These are phyloP conservation scores for Sceliomorpha sp. DNA, from an alignment of 2,888 invertebrate species.

Conservation along the genomic window DNA sequence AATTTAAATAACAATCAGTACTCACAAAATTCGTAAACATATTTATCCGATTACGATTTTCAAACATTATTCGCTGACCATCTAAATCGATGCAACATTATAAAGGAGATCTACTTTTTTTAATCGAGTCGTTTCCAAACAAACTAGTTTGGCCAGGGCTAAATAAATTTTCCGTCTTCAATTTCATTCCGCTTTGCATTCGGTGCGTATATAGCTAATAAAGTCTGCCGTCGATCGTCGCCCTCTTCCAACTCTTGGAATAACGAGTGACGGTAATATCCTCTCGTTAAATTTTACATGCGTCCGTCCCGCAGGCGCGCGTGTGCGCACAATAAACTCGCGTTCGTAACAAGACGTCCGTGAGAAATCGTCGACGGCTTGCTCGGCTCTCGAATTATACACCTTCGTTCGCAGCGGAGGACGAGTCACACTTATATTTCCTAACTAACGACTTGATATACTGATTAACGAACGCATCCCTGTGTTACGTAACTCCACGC, in stretches of 20 bases:
- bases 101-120: no score
- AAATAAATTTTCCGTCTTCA: conserved; percentile 1
- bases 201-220: conserved; percentile 11
- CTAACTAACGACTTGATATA: no score
- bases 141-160: no score
- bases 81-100: no score
- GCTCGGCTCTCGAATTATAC: neutral
- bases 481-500: no score
- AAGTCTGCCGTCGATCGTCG: conserved; percentile 7
- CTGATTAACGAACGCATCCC: no score
- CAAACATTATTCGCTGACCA: no score
- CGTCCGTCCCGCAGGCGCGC: neutral
- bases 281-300: conserved; percentile 15
- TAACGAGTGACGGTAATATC: conserved; percentile 12
- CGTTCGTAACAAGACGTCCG: conserved; percentile 6
- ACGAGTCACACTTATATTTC: no score
- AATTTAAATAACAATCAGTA: no score
- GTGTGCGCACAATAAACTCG: conserved; percentile 5
- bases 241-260: conserved; percentile 11
- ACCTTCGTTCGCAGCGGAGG: conserved; percentile 1
- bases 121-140: no score
- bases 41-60: no score
- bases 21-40: no score
- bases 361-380: conserved; percentile 7
- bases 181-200: conserved; percentile 1